Evolutionary conservation across 2,113 vertebrate species (phyloP).

Genomic region (Microcebus murinus): DNA sequence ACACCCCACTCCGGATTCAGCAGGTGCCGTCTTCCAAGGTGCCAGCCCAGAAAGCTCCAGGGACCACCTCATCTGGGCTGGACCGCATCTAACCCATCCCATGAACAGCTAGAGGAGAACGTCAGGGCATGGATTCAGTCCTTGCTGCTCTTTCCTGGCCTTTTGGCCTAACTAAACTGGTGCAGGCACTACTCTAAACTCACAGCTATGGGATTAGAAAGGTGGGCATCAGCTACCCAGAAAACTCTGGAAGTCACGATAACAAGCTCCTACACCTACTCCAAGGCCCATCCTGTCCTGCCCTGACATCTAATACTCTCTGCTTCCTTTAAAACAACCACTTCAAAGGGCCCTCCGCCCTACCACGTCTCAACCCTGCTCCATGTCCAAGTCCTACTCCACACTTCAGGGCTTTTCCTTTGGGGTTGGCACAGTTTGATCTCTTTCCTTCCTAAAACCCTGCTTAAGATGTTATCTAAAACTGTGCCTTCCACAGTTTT

Average conservation of each 20-base stretch:
- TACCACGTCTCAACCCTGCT: background rate
- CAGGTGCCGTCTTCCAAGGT: background rate
- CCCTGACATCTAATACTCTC: background rate
- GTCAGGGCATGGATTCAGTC: background rate
- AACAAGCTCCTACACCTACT: background rate
- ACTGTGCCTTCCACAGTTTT: background rate
- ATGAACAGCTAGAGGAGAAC: background rate
- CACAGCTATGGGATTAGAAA: background rate
- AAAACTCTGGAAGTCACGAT: background rate
- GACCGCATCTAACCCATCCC: background rate
- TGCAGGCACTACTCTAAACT: background rate
- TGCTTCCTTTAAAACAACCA: background rate
- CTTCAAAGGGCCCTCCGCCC: background rate
- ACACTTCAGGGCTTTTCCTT: background rate
- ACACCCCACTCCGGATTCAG: background rate
- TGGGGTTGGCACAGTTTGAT: background rate
- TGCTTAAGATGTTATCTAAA: background rate
- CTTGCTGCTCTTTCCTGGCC: background rate
- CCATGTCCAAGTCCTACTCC: background rate
- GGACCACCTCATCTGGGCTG: background rate
- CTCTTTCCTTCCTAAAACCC: background rate
- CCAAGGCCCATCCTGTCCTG: background rate
- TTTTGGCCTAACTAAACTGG: background rate
- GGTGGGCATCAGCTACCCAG: background rate
- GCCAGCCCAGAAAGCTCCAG: background rate